These are phyloP conservation scores for Listrodromus nycthemerus DNA, from an alignment of 2,888 invertebrate genomes.

Conservation along the genomic window DNA sequence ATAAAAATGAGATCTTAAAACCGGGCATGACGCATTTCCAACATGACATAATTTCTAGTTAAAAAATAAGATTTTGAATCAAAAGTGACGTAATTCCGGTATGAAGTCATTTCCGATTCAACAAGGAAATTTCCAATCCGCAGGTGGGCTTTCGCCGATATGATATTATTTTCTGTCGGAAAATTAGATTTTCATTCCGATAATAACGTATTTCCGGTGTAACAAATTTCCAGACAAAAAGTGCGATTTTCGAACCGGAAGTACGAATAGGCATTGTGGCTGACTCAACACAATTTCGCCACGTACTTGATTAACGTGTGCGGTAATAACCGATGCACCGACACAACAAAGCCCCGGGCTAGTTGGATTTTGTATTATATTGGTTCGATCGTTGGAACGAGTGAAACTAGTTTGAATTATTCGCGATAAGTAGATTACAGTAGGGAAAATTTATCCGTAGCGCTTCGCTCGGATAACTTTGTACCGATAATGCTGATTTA, in stretches of 20 bases:
- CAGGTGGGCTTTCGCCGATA: too few relatives aligned
- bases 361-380: constrained; percentile 28
- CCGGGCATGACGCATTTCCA: too few relatives aligned
- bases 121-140: too few relatives aligned
- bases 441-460: constrained; percentile 49
- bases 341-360: not conserved
- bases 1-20: too few relatives aligned
- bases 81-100: too few relatives aligned
- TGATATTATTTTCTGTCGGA: not conserved
- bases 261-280: not conserved
- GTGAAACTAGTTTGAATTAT: constrained; percentile 59
- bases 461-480: constrained; percentile 52
- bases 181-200: not conserved
- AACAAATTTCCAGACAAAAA: too few relatives aligned
- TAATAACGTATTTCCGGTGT: too few relatives aligned
- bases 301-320: too few relatives aligned
- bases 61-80: too few relatives aligned
- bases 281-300: not conserved
- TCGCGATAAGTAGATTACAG: constrained; percentile 62
- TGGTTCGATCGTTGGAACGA: constrained; percentile 6
- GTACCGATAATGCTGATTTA: constrained; percentile 66
- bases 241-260: too few relatives aligned
- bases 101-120: too few relatives aligned
- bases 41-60: too few relatives aligned
- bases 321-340: not conserved